These are phyloP conservation scores for Cettia cetti DNA, from an alignment of 2,113 vertebrate species.

Conservation along the genomic window DNA sequence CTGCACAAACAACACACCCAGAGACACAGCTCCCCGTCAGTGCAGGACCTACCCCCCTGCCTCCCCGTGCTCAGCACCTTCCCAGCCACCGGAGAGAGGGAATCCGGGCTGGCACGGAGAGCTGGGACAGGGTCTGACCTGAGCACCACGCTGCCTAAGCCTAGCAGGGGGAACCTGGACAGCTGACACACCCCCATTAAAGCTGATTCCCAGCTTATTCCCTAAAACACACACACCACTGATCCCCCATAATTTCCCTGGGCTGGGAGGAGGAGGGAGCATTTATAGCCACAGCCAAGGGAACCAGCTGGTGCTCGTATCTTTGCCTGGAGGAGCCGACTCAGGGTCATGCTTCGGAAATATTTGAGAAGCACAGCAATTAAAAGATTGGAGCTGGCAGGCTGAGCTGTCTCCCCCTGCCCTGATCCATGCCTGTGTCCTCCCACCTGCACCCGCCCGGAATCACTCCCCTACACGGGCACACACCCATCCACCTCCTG, in stretches of 20 bases:
- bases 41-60: background rate
- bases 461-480: background rate
- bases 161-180: background rate
- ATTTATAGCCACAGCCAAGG: background rate
- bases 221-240: background rate
- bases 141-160: fast-evolving
- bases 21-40: background rate
- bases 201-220: background rate
- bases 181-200: background rate
- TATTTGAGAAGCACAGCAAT: background rate
- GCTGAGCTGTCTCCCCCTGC: background rate
- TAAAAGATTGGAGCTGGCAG: background rate
- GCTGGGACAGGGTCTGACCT: background rate
- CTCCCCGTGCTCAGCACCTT: background rate
- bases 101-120: background rate
- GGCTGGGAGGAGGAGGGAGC: background rate
- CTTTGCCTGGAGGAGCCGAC: background rate
- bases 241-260: background rate
- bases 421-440: background rate
- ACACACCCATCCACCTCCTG: background rate
- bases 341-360: background rate
- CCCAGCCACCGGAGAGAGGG: fast-evolving
- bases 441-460: background rate
- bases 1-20: background rate
- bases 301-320: background rate